Evolutionary conservation across 2,888 invertebrate species (phyloP).

Genomic region (Sarcophaga carnaria): DNA sequence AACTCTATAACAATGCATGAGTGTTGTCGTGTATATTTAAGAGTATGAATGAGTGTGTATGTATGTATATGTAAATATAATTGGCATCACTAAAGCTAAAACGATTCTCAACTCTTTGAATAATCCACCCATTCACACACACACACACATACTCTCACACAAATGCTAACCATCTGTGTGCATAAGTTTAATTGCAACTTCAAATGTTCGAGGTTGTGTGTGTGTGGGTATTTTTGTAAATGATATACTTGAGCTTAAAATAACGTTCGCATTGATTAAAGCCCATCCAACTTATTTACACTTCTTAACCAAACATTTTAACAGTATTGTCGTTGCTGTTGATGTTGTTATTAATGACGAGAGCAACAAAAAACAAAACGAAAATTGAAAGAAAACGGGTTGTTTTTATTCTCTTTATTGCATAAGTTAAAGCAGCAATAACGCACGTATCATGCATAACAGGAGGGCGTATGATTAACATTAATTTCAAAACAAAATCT

Average conservation of each 20-base stretch:
- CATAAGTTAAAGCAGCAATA: background rate
- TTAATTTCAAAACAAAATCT: conserved; percentile 45
- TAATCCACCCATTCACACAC: background rate
- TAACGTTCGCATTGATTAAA: conserved; percentile 68
- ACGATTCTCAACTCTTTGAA: conserved; percentile 39
- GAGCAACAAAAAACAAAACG: background rate
- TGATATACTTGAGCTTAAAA: conserved; percentile 54
- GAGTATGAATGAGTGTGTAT: background rate
- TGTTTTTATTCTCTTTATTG: conserved; percentile 24
- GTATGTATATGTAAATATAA: conserved; percentile 23
- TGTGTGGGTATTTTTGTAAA: conserved; percentile 35
- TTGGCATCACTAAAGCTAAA: conserved; percentile 35
- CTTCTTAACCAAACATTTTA: conserved; percentile 33
- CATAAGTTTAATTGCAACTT: background rate
- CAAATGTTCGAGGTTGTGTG: conserved; percentile 23
- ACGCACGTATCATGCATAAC: background rate
- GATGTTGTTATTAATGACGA: background rate
- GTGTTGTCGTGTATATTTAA: background rate
- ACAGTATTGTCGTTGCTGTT: conserved; percentile 21
- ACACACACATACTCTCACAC: background rate
- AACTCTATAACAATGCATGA: no score
- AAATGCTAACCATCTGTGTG: background rate
- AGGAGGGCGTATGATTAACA: conserved; percentile 50
- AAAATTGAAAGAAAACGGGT: conserved; percentile 23
- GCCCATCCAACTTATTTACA: conserved; percentile 63